phyloP scores from a whole-genome alignment of 2,888 invertebrate species.

The Eledona agricola region DNA sequence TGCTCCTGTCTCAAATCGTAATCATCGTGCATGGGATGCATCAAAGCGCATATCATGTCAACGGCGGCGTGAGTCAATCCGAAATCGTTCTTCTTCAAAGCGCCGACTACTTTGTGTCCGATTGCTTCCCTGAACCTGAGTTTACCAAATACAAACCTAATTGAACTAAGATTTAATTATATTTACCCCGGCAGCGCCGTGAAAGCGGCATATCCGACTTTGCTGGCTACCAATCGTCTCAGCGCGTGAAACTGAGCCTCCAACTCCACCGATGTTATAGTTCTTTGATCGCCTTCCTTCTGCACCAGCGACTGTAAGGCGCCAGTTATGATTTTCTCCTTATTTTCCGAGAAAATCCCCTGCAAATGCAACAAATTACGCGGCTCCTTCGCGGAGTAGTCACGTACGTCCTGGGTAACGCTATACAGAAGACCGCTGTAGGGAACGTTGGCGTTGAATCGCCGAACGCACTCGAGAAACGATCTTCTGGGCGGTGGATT shows the following conservation, averaged over 20 bases:
- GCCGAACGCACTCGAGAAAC: slow-evolving; percentile 83
- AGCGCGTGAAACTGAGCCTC: slow-evolving; percentile 97
- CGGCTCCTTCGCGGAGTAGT: slow-evolving; percentile 1
- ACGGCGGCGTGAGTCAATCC: slow-evolving; percentile 96
- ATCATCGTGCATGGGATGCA: slow-evolving; percentile 98
- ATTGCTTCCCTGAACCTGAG: slow-evolving; percentile 90
- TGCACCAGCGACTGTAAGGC: slow-evolving; percentile 87
- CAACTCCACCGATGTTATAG: slow-evolving; percentile 74
- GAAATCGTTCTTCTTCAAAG: slow-evolving; percentile 85
- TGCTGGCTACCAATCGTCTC: slow-evolving; percentile 92
- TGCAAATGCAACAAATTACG: slow-evolving; percentile 62
- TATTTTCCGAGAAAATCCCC: slow-evolving; percentile 97
- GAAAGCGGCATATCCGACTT: slow-evolving; percentile 97
- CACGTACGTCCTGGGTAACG: slow-evolving; percentile 92
- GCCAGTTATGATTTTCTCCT: slow-evolving; percentile 93
- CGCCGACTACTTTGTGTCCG: slow-evolving; percentile 90
- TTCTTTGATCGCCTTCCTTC: slow-evolving; percentile 72
- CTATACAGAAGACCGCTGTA: slow-evolving; percentile 97
- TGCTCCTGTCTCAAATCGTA: slow-evolving; percentile 98
- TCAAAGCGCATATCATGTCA: slow-evolving; percentile 95
- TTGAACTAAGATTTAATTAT: slow-evolving; percentile 1
- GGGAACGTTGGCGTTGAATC: slow-evolving; percentile 97
- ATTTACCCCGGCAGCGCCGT: slow-evolving; percentile 83
- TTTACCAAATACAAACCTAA: slow-evolving; percentile 8
- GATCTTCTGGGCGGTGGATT: slow-evolving; percentile 71